These are phyloP conservation scores for Stictocephala bisonia DNA, from an alignment of 2,888 invertebrate genomes.

Conservation along the genomic window DNA sequence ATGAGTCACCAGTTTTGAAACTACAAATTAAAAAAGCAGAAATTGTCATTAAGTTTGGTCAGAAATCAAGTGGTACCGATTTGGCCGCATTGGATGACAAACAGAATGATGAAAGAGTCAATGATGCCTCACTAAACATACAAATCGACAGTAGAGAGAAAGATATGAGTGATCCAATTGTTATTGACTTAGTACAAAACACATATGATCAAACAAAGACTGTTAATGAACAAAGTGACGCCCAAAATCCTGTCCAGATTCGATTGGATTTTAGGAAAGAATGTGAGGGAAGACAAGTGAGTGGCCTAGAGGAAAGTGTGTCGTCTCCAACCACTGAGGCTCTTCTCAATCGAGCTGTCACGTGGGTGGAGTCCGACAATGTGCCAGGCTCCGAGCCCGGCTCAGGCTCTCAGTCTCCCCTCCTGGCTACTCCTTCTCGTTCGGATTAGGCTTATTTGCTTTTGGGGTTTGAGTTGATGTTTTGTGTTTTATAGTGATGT, in stretches of 20 bases:
- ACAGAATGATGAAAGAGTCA: slow-evolving; percentile 48
- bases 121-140: slow-evolving; percentile 58
- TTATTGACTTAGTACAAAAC: slow-evolving; percentile 56
- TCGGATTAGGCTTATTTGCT: no score
- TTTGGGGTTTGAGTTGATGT: no score
- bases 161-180: slow-evolving; percentile 54
- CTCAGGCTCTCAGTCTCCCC: slow-evolving; percentile 55
- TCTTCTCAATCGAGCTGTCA: background rate
- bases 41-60: slow-evolving; percentile 60
- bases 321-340: background rate
- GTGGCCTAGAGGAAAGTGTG: slow-evolving; percentile 26
- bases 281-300: slow-evolving; percentile 49
- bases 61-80: slow-evolving; percentile 43
- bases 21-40: slow-evolving; percentile 60
- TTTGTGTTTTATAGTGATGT: no score
- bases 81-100: slow-evolving; percentile 19
- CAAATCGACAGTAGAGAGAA: slow-evolving; percentile 58
- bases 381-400: slow-evolving; percentile 52
- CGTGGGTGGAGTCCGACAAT: slow-evolving; percentile 43
- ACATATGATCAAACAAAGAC: slow-evolving; percentile 41
- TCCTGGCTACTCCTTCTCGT: slow-evolving; percentile 43
- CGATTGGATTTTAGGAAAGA: slow-evolving; percentile 56
- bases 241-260: slow-evolving; percentile 55
- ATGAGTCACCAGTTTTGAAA: slow-evolving; percentile 58
- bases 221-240: slow-evolving; percentile 5